These are phyloP conservation scores for Trachurus trachurus DNA, from an alignment of 2,797 vertebrate species.

Conservation along the genomic window DNA sequence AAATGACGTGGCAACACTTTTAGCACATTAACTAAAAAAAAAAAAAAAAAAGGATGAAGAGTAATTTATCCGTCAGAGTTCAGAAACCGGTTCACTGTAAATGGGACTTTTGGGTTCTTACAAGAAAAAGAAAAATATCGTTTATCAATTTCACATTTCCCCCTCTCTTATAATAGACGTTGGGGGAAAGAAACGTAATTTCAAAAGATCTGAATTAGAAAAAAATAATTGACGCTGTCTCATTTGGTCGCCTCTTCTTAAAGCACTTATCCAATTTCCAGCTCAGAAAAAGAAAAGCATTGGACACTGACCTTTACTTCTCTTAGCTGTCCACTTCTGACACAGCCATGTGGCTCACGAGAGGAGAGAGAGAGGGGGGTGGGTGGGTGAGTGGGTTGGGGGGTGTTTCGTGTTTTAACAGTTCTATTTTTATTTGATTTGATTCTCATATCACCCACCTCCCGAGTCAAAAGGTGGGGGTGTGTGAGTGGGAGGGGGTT, in stretches of 20 bases:
- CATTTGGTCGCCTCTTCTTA: constrained; percentile 47
- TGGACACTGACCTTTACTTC: constrained; percentile 54
- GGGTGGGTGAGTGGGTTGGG: not conserved
- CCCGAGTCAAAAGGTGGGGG: constrained; percentile 68
- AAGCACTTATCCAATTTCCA: constrained; percentile 58
- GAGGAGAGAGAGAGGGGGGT: not conserved
- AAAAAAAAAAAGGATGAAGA: not conserved
- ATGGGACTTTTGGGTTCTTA: not conserved
- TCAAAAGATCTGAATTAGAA: not conserved
- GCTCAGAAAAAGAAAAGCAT: constrained; percentile 41
- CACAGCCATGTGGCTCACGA: constrained; percentile 50
- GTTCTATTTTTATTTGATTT: constrained; percentile 75
- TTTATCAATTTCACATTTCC: not conserved
- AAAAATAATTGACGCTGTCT: not conserved
- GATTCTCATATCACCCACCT: constrained; percentile 79
- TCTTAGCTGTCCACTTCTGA: constrained; percentile 61
- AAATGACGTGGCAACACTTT: not conserved
- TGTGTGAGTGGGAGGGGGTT: not conserved
- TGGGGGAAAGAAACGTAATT: not conserved
- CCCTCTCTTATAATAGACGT: not conserved
- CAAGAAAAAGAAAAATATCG: not conserved
- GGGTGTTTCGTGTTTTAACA: constrained; percentile 74
- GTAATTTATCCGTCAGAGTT: not conserved
- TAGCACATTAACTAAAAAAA: not conserved
- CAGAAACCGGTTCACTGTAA: not conserved